phyloP scores from a whole-genome alignment of 2,113 vertebrate species.

The Argyrosomus japonicus region DNA sequence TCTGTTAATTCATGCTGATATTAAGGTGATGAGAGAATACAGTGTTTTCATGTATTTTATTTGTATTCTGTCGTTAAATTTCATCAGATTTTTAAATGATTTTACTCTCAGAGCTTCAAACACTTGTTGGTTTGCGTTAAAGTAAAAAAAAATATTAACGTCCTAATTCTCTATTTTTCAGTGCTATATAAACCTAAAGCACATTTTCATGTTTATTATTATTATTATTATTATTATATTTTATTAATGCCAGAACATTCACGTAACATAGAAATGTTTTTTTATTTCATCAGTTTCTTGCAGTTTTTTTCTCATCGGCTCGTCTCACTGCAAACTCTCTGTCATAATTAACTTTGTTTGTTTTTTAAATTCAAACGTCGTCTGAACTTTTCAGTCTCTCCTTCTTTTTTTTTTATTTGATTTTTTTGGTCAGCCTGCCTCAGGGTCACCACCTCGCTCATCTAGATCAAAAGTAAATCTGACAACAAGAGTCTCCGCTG shows the following conservation, averaged over 20 bases:
- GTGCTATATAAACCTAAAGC: not conserved
- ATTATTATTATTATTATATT: not conserved
- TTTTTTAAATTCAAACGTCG: too few relatives aligned
- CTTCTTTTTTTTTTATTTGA: not conserved
- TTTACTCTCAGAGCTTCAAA: not conserved
- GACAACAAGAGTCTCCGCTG: constrained; percentile 56
- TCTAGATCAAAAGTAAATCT: constrained; percentile 60
- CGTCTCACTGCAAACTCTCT: too few relatives aligned
- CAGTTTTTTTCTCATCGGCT: not conserved
- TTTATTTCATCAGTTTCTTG: not conserved
- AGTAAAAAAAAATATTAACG: constrained; percentile 2
- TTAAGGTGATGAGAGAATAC: too few relatives aligned
- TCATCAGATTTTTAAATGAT: too few relatives aligned
- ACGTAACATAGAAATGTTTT: not conserved
- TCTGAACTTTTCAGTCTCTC: not conserved
- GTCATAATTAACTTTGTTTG: not conserved
- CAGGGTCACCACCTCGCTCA: constrained; percentile 59
- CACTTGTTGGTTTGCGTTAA: constrained; percentile 11
- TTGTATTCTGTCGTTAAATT: too few relatives aligned
- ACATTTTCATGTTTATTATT: not conserved
- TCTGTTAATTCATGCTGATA: too few relatives aligned
- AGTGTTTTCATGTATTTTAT: too few relatives aligned
- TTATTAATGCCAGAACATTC: not conserved
- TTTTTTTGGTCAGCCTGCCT: not conserved
- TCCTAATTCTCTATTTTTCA: not conserved